Base-by-base conservation (phyloP, 2,797 vertebrate species). In the Clarias pachynema region DNA sequence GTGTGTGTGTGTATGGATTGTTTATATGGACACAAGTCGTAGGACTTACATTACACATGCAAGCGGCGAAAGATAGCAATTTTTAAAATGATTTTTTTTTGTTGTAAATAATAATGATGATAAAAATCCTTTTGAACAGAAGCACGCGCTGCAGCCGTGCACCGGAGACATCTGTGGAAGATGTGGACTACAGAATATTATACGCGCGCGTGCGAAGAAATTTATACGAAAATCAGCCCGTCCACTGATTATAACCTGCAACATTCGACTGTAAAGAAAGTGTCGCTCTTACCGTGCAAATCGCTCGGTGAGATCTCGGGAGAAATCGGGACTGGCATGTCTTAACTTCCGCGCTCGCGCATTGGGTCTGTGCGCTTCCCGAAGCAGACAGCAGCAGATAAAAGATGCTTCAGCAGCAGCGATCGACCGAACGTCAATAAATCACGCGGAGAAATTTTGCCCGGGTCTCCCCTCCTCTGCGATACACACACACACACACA, bases 261-360 rank as follows among this genome's bases (percentile, higher is more conserved):
- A 7, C 20, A 37, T 34, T 2, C 14, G 5, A 81, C 3, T 57
- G 3, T 20, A 31, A 77, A 82, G 56, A 84, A 87, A 83, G 68
- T n/a, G 68, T 40, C 9, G 29, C 72, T 66, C 89, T 88, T 89
- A 89, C 89, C 89, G 84, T 88, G 73, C 29, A 53, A 73, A 6
- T 49, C 34, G 73, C 44, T 59, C 44, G 85, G 4, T 18, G 31
- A 73, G 78, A 72, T 60, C 15, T 73, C 24, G 37, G 60, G 22
- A 74, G 79, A 70, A 84, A 80, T 70, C 80, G 18, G 84, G 63
- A 80, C 73, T 62, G 74, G 73, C 88, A 86, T 90, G 77, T 83
- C 29, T 81, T 68, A 89, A 89, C 89, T 90, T 89, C 89, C 59
- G 75, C 53, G 70, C 81, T 83, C 79, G 75, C 59, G 74, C 83